Evolutionary conservation across 2,797 vertebrate species (phyloP).

Genomic region (Carduelis carduelis): DNA sequence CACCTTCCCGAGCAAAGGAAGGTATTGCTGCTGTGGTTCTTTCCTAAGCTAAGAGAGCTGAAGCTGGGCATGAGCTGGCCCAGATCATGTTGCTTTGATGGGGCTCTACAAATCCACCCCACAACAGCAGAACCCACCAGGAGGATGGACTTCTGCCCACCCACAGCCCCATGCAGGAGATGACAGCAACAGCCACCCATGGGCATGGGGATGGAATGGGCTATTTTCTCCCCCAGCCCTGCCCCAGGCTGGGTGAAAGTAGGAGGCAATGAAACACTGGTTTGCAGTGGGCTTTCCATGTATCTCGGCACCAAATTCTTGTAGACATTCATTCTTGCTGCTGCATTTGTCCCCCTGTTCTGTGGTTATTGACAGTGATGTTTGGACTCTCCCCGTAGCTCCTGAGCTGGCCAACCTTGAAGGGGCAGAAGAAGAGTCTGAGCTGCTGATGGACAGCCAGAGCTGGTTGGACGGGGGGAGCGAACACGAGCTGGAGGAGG

Average conservation of each 20-base stretch:
- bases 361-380: neutral
- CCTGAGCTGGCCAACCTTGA: conserved; percentile 77
- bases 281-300: neutral
- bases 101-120: neutral
- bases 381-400: conserved; percentile 66
- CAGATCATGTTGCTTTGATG: fast-evolving
- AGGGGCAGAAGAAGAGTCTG: conserved; percentile 68
- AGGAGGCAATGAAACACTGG: neutral
- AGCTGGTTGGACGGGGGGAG: conserved; percentile 20
- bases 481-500: conserved; percentile 46
- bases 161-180: fast-evolving
- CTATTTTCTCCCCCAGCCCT: neutral
- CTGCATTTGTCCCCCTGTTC: neutral
- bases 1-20: neutral
- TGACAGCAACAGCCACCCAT: neutral
- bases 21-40: neutral
- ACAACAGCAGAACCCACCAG: neutral
- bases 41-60: neutral
- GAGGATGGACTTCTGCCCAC: neutral
- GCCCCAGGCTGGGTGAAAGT: neutral
- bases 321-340: neutral
- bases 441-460: conserved; percentile 31
- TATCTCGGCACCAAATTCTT: neutral
- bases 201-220: fast-evolving
- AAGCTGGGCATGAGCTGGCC: neutral